Evolutionary conservation across 2,888 invertebrate species (phyloP).

Genomic region (Digitonthophagus gazella): DNA sequence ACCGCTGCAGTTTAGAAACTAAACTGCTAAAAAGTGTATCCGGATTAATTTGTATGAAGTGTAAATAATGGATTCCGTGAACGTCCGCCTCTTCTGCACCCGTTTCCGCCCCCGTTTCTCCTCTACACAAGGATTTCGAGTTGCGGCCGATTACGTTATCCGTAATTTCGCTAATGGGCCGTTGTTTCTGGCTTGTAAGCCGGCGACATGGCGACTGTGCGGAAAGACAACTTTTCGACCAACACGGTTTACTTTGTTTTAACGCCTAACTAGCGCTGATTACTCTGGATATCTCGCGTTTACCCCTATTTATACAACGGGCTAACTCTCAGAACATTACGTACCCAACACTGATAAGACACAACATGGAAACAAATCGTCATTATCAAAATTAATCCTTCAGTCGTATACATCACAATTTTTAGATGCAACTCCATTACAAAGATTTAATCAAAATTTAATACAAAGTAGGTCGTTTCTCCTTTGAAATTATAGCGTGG

Average conservation of each 20-base stretch:
- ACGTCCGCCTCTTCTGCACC: constrained; percentile 1
- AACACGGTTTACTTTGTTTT: not conserved
- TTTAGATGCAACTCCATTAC: too few species aligned
- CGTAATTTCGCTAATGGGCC: constrained; percentile 17
- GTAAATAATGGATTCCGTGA: constrained; percentile 22
- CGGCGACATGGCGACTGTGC: not conserved
- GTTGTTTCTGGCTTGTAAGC: constrained; percentile 13
- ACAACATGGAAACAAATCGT: too few species aligned
- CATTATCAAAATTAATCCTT: not conserved
- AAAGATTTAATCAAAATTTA: too few species aligned
- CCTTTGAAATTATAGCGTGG: constrained; percentile 21
- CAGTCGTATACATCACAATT: too few species aligned
- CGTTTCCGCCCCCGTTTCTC: not conserved
- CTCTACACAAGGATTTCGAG: constrained; percentile 10
- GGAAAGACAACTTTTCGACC: not conserved
- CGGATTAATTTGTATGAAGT: constrained; percentile 26
- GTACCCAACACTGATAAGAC: not conserved
- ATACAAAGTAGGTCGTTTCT: not conserved
- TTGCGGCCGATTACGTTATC: constrained; percentile 20
- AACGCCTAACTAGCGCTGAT: not conserved
- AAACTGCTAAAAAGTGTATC: constrained; percentile 26
- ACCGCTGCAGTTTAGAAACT: constrained; percentile 25
- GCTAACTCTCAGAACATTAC: not conserved
- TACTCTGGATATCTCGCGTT: not conserved
- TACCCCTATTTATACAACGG: not conserved